Base-by-base conservation (phyloP, 2,888 invertebrate species). In the Synergus umbraculus region DNA sequence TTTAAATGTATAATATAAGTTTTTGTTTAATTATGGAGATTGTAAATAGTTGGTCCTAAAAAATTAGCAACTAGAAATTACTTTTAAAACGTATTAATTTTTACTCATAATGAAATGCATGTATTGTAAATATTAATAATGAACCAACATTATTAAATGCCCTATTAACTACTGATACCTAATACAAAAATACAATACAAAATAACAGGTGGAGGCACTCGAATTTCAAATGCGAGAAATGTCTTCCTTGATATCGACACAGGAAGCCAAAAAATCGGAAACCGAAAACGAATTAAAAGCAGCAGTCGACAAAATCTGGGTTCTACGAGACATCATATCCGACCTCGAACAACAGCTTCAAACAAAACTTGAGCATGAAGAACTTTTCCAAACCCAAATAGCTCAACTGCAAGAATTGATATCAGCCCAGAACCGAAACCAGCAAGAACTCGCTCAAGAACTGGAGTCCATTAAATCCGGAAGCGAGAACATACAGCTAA, bases 321-420 rank as follows among this genome's bases (percentile, higher is more conserved):
- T 96, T 13, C 93, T 97, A 18, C 93, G 96, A 49, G 97, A 97
- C 80, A 96, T 97, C 77, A 96, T 97, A 77, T 93, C 94, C 0
- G 96, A 96, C 85, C 92, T 97, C 63, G 97, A 98, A 89, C 93
- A 93, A 0, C 96, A 97, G 89, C 92, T 97, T 0, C 96, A 96
- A 89, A 93, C 93, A 13, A 96, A 96, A 89, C 93, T 93, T 0
- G 92, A 93, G 0, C 94, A 94, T 69, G 96, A 97, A 88, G 90
- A 92, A 0, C 94, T 95, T 78, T 93, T 96, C 54, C 91, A 95
- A 80, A 93, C 93, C 84, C 95, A 96, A 89, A 93, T 95, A 37
- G 93, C 93, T 78, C 93, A 93, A 78, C 93, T 95, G 91, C 93
- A 93, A 86, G 91, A 92, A 66, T 93, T 94, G 0, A 93, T 94